Base-by-base conservation (phyloP, 2,113 vertebrate genomes). In the Acanthisitta chloris region DNA sequence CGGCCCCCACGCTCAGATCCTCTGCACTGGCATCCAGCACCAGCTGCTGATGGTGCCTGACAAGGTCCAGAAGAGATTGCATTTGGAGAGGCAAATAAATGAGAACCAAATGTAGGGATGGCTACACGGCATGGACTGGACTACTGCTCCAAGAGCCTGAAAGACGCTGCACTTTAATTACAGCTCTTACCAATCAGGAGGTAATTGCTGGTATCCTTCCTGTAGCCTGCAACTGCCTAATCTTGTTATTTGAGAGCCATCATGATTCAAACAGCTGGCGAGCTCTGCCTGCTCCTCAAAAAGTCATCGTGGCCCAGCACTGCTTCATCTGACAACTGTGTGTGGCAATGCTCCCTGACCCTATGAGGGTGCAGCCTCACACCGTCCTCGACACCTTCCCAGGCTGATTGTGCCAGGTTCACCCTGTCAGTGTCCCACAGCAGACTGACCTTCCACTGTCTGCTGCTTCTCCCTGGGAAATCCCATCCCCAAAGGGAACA, bases 191-290 rank as follows among this genome's bases (percentile, higher is more conserved):
- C 98, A 99, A 99, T 99, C 98, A 98, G 97, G 96, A 92, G 1
- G 97, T 98, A 99, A 98, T 99, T 98, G 97, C 98, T 96, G 97
- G 97, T 98, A 98, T 98, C 98, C 98, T 98, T 98, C 98, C 97
- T 98, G 98, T 81, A 97, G 97, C 97, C 97, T 95, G 96, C 97
- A 98, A 98, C 98, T 98, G 98, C 97, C 98, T 98, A 97, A 98
- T 98, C 98, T 97, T 96, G 98, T 98, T 98, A 98, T 98, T 98
- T 98, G 97, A 98, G 98, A 97, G 90, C 86, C 90, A 96, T 82
- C 92, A 93, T 64, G 96, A 96, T 96, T 98, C 97, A 97, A 98
- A 98, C 98, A 98, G 98, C 98, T 98, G 98, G 98, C 90, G 96
- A 98, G 96, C 94, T 93, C 94, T 92, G 95, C 97, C 96, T 96